Evolutionary conservation across 2,797 vertebrate species (phyloP).

Genomic region (Karalla daura): DNA sequence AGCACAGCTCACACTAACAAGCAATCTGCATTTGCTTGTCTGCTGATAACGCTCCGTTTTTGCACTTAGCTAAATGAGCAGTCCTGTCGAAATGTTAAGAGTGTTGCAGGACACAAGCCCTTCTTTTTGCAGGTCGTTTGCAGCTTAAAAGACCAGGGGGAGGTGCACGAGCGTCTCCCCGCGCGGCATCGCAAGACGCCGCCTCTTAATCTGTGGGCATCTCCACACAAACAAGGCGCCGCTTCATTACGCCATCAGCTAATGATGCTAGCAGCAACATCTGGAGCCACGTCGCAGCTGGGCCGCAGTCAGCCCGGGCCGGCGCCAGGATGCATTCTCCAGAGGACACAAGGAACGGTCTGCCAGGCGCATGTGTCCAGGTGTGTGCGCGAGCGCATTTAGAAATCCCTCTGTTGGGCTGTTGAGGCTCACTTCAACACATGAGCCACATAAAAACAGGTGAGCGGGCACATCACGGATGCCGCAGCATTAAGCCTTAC

Average conservation of each 20-base stretch:
- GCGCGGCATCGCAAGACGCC: slow-evolving; percentile 21
- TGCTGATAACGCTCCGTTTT: not conserved
- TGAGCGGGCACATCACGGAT: slow-evolving; percentile 21
- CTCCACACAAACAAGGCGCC: slow-evolving; percentile 49
- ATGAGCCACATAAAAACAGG: slow-evolving; percentile 55
- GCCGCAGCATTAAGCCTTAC: not conserved
- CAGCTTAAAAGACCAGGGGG: slow-evolving; percentile 20
- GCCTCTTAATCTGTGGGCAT: slow-evolving; percentile 18
- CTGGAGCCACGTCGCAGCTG: slow-evolving; percentile 70
- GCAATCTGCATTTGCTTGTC: not conserved
- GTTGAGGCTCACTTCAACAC: slow-evolving; percentile 44
- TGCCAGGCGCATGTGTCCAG: slow-evolving; percentile 4
- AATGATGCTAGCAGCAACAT: slow-evolving; percentile 57
- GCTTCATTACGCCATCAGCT: slow-evolving; percentile 62
- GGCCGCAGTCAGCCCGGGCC: slow-evolving; percentile 10
- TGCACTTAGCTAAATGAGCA: not conserved
- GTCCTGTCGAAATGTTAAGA: not conserved
- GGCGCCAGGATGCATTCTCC: slow-evolving; percentile 16
- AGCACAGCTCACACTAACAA: not conserved
- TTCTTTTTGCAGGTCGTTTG: not conserved
- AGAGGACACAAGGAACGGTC: slow-evolving; percentile 40
- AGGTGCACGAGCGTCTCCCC: not conserved
- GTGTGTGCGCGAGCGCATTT: slow-evolving; percentile 15
- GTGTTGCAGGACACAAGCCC: not conserved
- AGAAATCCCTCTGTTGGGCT: slow-evolving; percentile 32